These are phyloP conservation scores for Lethenteron reissneri DNA, from an alignment of 2,113 vertebrate species.

Conservation along the genomic window DNA sequence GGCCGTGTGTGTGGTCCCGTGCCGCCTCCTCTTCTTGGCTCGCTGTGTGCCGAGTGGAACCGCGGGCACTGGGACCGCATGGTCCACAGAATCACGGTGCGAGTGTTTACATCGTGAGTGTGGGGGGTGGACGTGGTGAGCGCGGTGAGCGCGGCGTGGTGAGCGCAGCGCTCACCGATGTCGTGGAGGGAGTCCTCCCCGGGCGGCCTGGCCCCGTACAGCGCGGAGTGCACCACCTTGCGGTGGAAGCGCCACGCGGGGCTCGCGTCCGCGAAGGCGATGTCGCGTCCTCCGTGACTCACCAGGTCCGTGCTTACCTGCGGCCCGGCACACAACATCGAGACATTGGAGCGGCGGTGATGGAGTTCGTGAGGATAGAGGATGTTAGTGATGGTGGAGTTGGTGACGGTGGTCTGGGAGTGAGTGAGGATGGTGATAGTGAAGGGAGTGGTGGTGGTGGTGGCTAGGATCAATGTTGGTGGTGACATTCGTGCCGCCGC, in stretches of 20 bases:
- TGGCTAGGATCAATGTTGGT: no score
- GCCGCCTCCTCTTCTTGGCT: no score
- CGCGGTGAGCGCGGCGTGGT: no score
- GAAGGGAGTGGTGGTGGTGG: not conserved
- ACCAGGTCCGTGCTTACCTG: slow-evolving; percentile 62
- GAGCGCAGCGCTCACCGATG: no score
- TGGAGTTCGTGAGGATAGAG: not conserved
- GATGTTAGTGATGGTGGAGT: not conserved
- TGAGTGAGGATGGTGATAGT: not conserved
- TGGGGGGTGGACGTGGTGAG: no score
- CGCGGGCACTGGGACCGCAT: no score
- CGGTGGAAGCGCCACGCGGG: slow-evolving; percentile 64
- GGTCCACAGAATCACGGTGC: no score
- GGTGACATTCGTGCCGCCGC: no score
- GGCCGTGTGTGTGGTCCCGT: no score
- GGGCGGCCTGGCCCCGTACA: slow-evolving; percentile 30
- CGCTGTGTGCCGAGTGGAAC: no score
- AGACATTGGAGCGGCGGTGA: not conserved
- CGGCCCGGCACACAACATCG: slow-evolving; percentile 9
- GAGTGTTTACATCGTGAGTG: no score
- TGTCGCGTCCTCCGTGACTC: slow-evolving; percentile 54
- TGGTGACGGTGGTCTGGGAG: not conserved
- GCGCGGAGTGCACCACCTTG: slow-evolving; percentile 48
- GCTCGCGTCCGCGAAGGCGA: slow-evolving; percentile 59
- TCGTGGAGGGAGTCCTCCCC: slow-evolving; percentile 33